A percentile compares a stretch with the other conserved stretches of the same genome.
phyloP scores from a whole-genome alignment of 2,113 vertebrate species.

The Calyptomena viridis region DNA sequence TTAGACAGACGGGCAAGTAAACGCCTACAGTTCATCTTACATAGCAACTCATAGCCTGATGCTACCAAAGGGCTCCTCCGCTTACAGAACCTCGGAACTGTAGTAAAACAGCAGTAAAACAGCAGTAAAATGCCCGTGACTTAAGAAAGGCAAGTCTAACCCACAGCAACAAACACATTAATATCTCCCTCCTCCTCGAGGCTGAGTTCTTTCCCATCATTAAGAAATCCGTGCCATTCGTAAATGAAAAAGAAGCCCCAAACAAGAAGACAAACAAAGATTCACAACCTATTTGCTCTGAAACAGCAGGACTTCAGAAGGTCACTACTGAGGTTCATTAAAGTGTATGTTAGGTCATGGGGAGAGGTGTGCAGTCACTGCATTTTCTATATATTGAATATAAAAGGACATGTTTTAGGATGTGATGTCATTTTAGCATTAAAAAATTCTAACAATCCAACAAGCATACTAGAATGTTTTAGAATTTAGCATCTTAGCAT shows the following conservation, averaged over 20 bases:
- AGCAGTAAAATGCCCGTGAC: background rate
- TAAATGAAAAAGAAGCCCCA: background rate
- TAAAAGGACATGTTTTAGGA: background rate
- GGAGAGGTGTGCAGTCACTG: background rate
- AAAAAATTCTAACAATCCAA: background rate
- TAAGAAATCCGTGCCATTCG: background rate
- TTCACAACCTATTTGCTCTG: background rate
- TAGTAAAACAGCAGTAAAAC: background rate
- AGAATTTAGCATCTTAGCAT: background rate
- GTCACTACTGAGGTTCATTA: background rate
- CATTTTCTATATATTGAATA: background rate
- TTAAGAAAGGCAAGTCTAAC: background rate
- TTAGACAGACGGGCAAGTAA: constrained; percentile 10
- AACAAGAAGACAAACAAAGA: background rate
- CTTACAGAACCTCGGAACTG: constrained; percentile 2
- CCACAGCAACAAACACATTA: background rate
- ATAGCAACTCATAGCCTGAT: constrained; percentile 18
- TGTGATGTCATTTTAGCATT: background rate
- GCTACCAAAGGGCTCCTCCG: constrained; percentile 9
- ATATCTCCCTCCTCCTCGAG: background rate
- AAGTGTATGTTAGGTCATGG: background rate
- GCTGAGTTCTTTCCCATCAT: background rate
- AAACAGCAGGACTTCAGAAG: background rate
- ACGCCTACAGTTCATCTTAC: constrained; percentile 8
- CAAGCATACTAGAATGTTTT: background rate